Conservation (phyloP, 2,888 invertebrate genomes). For the Drosophila kuntzei region DNA sequence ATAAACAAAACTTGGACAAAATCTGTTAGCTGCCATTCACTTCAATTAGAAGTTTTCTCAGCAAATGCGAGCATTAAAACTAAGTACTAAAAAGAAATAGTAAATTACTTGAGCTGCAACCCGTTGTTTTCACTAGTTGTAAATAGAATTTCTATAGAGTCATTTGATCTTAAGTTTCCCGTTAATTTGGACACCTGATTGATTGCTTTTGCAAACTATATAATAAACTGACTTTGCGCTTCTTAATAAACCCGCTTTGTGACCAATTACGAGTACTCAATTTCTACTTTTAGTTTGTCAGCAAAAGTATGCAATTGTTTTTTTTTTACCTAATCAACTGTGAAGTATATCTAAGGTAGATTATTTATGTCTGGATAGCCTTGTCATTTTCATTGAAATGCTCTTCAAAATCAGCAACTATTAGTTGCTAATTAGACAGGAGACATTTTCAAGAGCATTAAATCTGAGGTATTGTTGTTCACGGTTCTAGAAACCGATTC, state of each 20-base stretch:
- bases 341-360: too few species aligned
- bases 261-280: not conserved
- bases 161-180: not conserved
- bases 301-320: too few species aligned
- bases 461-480: too few species aligned
- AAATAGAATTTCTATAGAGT: not conserved
- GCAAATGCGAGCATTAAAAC: not conserved
- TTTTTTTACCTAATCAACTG: too few species aligned
- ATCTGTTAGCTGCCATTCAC: constrained; percentile 17
- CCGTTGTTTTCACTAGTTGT: not conserved
- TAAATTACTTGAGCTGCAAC: not conserved
- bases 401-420: too few species aligned
- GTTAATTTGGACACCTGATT: constrained; percentile 9
- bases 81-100: not conserved
- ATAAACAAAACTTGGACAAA: constrained; percentile 18
- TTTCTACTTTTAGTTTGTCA: not conserved
- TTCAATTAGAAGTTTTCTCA: constrained; percentile 15
- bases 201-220: not conserved
- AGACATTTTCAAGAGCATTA: too few species aligned
- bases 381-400: too few species aligned
- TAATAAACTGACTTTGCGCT: not conserved
- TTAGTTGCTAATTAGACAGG: too few species aligned
- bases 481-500: too few species aligned
- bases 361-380: too few species aligned
- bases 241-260: not conserved